These are phyloP conservation scores for Sympetrum striolatum DNA, from an alignment of 2,888 invertebrate species.

Conservation along the genomic window DNA sequence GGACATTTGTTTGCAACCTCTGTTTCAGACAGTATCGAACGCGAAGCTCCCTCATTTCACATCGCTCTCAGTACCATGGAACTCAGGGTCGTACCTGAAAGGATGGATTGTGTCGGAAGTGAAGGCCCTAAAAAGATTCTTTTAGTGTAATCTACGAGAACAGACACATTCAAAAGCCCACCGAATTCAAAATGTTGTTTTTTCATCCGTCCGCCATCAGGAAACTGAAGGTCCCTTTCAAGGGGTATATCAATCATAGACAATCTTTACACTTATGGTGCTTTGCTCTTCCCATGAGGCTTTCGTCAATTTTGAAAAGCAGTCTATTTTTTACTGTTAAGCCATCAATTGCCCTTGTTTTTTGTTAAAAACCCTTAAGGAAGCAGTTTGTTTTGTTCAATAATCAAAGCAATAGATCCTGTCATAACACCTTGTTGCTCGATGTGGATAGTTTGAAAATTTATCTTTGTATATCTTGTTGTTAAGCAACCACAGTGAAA, in stretches of 20 bases:
- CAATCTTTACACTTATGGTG: slow-evolving; percentile 36
- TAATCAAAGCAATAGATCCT: slow-evolving; percentile 12
- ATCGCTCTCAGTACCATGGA: slow-evolving; percentile 45
- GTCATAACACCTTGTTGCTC: neutral
- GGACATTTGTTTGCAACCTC: slow-evolving; percentile 44
- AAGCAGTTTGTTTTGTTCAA: neutral
- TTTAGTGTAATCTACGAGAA: slow-evolving; percentile 19
- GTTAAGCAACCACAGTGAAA: neutral
- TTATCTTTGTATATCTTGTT: neutral
- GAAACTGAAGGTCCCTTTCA: slow-evolving; percentile 40
- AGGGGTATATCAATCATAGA: slow-evolving; percentile 1
- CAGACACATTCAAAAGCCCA: slow-evolving; percentile 7
- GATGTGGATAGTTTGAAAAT: slow-evolving; percentile 12
- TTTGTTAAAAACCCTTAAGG: neutral
- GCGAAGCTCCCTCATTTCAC: slow-evolving; percentile 46
- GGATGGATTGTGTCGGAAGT: slow-evolving; percentile 21
- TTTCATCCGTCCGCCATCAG: slow-evolving; percentile 40
- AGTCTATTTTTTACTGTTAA: slow-evolving; percentile 6
- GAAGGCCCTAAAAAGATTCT: slow-evolving; percentile 2
- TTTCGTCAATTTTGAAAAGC: slow-evolving; percentile 20
- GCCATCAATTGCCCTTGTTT: slow-evolving; percentile 3
- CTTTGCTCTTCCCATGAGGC: slow-evolving; percentile 40
- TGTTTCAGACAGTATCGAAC: slow-evolving; percentile 41
- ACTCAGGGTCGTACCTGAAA: slow-evolving; percentile 31
- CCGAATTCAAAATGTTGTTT: slow-evolving; percentile 37